Evolutionary conservation across 2,888 invertebrate species (phyloP).

Genomic region (Protonemura montana): DNA sequence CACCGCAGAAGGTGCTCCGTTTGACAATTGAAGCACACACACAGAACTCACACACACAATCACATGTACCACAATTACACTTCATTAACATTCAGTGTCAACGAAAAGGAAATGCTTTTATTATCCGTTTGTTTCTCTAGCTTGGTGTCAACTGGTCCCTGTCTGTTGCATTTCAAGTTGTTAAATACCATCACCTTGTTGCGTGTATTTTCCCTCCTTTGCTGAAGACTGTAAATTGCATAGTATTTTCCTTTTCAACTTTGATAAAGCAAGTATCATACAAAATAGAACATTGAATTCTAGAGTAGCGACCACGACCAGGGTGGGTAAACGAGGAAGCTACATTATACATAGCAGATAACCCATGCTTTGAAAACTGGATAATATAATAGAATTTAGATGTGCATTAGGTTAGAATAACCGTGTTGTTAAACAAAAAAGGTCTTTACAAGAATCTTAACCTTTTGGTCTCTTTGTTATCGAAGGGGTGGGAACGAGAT

Average conservation of each 20-base stretch:
- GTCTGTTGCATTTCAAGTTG: conserved; percentile 51
- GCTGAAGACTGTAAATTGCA: conserved; percentile 49
- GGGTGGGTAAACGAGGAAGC: conserved; percentile 49
- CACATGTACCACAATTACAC: conserved; percentile 43
- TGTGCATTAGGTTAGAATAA: conserved; percentile 53
- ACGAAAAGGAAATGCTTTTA: conserved; percentile 45
- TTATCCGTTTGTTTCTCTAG: conserved; percentile 46
- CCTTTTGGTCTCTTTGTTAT: conserved; percentile 50
- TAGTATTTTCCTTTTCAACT: conserved; percentile 49
- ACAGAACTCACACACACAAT: conserved; percentile 45
- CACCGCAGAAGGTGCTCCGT: conserved; percentile 49
- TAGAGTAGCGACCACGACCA: conserved; percentile 49
- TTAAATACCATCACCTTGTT: conserved; percentile 49
- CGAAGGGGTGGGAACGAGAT: conserved; percentile 45
- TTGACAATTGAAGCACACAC: conserved; percentile 46
- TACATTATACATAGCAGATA: conserved; percentile 48
- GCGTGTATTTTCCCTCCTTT: conserved; percentile 49
- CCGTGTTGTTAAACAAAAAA: conserved; percentile 52
- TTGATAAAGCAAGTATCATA: conserved; percentile 47
- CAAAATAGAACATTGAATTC: conserved; percentile 44
- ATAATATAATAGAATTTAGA: conserved; percentile 53
- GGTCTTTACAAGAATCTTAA: conserved; percentile 49
- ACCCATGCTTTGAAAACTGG: conserved; percentile 51
- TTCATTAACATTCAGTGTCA: conserved; percentile 45
- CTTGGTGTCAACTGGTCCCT: conserved; percentile 50